These are phyloP conservation scores for Gonioctena quinquepunctata DNA, from an alignment of 1,140 invertebrate species.

Conservation along the genomic window DNA sequence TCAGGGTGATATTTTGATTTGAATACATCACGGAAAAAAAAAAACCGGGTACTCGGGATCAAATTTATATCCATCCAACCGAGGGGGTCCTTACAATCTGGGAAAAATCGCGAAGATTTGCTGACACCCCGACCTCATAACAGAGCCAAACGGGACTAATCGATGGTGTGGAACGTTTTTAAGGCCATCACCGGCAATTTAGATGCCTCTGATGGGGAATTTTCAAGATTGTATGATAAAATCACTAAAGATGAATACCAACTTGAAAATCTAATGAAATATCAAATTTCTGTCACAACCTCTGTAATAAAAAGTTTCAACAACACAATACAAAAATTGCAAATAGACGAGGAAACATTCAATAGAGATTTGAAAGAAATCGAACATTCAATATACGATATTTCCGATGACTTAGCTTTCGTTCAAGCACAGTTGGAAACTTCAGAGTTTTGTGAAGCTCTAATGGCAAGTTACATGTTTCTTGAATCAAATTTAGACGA, in stretches of 20 bases:
- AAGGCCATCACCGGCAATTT: constrained; percentile 34
- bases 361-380: constrained; percentile 26
- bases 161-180: constrained; percentile 28
- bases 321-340: constrained; percentile 27
- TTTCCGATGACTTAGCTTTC: not conserved
- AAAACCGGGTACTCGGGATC: no score
- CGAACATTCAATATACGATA: constrained; percentile 4
- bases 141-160: no score
- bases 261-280: constrained; percentile 30
- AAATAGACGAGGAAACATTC: constrained; percentile 30
- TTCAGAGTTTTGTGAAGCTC: not conserved
- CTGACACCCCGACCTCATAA: no score
- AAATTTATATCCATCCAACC: no score
- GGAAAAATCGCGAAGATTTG: no score
- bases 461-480: constrained; percentile 11
- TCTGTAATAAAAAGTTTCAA: constrained; percentile 34
- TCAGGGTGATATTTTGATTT: no score
- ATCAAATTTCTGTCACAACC: constrained; percentile 31
- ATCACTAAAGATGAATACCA: constrained; percentile 24
- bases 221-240: no score
- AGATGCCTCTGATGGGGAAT: constrained; percentile 32
- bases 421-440: not conserved
- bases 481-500: not conserved
- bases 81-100: no score
- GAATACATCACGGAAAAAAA: no score